Conservation (phyloP, 2,797 vertebrate genomes). For the Denticeps clupeoides region DNA sequence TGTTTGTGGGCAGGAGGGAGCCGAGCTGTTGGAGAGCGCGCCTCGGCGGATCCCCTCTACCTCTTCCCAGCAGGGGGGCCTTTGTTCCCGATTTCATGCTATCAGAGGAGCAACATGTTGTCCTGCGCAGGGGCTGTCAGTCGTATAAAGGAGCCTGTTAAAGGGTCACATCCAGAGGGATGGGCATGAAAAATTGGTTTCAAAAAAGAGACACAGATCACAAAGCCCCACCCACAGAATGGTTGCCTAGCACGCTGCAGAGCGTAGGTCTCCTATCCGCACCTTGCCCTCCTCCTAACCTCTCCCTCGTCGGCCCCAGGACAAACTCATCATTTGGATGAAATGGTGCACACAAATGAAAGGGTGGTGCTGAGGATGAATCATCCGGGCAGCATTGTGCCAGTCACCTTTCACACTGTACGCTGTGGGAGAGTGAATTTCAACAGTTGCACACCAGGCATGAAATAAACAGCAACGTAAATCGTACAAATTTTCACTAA, state of each 20-base stretch:
- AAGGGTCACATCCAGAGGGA: slow-evolving; percentile 88
- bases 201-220: slow-evolving; percentile 77
- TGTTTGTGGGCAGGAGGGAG: slow-evolving; percentile 67
- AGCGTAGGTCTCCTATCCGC: slow-evolving; percentile 35
- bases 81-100: slow-evolving; percentile 51
- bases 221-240: slow-evolving; percentile 82
- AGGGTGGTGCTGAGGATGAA: slow-evolving; percentile 51
- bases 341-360: slow-evolving; percentile 64
- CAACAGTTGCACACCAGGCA: too few species aligned
- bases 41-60: slow-evolving; percentile 62
- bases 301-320: slow-evolving; percentile 29
- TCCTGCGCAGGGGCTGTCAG: slow-evolving; percentile 83
- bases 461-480: too few species aligned
- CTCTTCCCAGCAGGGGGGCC: slow-evolving; percentile 47
- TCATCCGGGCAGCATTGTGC: slow-evolving; percentile 35
- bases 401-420: slow-evolving; percentile 34
- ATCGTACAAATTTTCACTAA: too few species aligned
- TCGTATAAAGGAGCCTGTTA: slow-evolving; percentile 73
- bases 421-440: slow-evolving; percentile 30
- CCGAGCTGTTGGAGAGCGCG: too few species aligned
- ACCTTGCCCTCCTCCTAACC: slow-evolving; percentile 1
- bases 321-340: slow-evolving; percentile 60
- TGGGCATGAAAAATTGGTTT: slow-evolving; percentile 87
- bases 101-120: slow-evolving; percentile 79
- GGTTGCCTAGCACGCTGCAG: slow-evolving; percentile 56